Base-by-base conservation (phyloP, 2,113 vertebrate genomes). In the Seriola aureovittata region DNA sequence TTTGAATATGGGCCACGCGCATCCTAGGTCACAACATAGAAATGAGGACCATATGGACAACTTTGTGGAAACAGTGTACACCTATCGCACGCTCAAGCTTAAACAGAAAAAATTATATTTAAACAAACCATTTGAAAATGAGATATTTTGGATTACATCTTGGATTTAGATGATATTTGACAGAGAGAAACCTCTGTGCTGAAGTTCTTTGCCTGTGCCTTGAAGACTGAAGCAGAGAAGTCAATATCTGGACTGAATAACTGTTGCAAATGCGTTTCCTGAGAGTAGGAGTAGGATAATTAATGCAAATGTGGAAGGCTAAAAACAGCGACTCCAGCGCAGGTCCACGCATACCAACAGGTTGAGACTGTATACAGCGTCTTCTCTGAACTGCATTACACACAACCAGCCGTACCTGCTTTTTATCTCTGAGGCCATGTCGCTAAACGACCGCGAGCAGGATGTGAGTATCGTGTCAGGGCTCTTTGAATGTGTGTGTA, bases 381-480 rank as follows among this genome's bases (percentile, higher is more conserved):
- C 66, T 71, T 74, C 48, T 80, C 73, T 79, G 57, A 80, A 60
- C 59, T n/a, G 36, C 44, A 82, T 81, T 58, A 85, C 75, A 84
- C 50, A 90, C 81, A 71, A 67, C 55, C 54, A 66, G 54, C 12
- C 44, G 8, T 86, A 90, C 83, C 89, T 93, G 87, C 71, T 81
- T 85, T 88, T 54, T 88, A 84, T 92, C 88, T 78, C 55, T 42
- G 6, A 42, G 55, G 76, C 64, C 48, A 62, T 84, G 91, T 80
- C 1, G 14, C 80, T 87, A 85, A 87, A 83, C 44, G 81, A 90
- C 88, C 68, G 50, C 23, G 81, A 88, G 81, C 84, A 88, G 86
- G 86, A 91, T 91, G 89, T 89, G 82, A 89, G 85, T 77, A 74
- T 89, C 64, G 63, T 84, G 84, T 93, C 84, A 66, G 78, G 58